phyloP scores from a whole-genome alignment of 2,113 vertebrate genomes.

The Muscicapa adusta region DNA sequence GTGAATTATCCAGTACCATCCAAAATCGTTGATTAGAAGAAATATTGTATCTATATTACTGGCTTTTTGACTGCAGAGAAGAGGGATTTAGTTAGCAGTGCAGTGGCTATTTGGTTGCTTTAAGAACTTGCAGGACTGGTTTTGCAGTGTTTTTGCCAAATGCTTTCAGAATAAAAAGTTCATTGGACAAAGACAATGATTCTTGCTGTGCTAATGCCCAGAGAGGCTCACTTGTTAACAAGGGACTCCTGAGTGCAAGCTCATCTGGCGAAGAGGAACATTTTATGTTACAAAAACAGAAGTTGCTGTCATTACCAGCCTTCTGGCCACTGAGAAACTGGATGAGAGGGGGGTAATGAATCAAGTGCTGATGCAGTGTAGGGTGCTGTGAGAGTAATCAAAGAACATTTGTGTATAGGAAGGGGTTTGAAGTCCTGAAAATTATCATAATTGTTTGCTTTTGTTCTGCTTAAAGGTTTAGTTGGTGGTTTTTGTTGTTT shows the following conservation, averaged over 20 bases:
- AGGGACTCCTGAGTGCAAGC: neutral
- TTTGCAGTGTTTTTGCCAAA: conserved; percentile 33
- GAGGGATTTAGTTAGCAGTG: neutral
- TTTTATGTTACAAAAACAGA: neutral
- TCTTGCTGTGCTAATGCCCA: neutral
- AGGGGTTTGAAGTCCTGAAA: neutral
- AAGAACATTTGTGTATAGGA: neutral
- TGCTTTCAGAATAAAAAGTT: conserved; percentile 1
- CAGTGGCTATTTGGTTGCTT: neutral
- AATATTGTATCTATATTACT: neutral
- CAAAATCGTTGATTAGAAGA: neutral
- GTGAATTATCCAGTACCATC: neutral
- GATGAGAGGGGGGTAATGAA: neutral
- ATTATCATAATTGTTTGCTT: neutral
- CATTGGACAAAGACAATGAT: conserved; percentile 23
- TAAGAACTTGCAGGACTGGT: neutral
- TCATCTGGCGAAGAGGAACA: neutral
- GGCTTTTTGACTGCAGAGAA: neutral
- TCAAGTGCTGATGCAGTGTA: neutral
- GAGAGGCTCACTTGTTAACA: neutral
- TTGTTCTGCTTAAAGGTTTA: neutral
- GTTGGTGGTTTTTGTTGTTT: neutral
- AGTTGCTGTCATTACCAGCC: neutral
- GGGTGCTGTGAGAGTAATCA: neutral
- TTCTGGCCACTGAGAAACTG: neutral